Conservation (phyloP, 30 jellyfish, hydroid and myxozoan genomes). For the Nemopilema nomurai region DNA sequence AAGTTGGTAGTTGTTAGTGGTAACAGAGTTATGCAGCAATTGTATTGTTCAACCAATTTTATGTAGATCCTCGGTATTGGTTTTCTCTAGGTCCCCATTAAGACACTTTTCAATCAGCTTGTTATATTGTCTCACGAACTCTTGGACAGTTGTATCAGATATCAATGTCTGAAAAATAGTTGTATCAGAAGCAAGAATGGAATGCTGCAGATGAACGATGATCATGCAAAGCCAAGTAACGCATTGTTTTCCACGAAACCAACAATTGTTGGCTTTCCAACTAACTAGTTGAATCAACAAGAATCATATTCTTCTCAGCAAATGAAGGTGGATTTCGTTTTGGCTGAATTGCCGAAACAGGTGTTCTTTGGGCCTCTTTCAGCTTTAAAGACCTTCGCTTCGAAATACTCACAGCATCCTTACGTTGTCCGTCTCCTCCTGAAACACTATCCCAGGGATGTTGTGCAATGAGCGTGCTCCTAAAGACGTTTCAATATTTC, state of each 20-base stretch:
- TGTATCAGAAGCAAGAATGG: too few species aligned
- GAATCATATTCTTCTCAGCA: not conserved
- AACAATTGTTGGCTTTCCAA: not conserved
- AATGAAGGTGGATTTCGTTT: constrained; percentile 37
- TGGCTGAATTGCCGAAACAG: constrained; percentile 7
- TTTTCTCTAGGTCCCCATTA: constrained; percentile 23
- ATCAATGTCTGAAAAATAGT: too few species aligned
- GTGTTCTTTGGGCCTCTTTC: not conserved
- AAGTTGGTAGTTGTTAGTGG: constrained; percentile 10
- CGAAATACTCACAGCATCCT: constrained; percentile 12
- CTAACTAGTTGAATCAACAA: not conserved
- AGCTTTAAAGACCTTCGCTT: constrained; percentile 29
- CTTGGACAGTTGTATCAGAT: too few species aligned
- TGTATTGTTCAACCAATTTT: not conserved
- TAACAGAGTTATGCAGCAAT: constrained; percentile 1
- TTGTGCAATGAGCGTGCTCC: constrained; percentile 26
- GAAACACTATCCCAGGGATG: constrained; percentile 52
- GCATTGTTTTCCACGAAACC: constrained; percentile 2
- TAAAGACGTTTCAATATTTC: not conserved
- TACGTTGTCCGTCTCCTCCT: constrained; percentile 22
- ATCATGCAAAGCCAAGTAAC: not conserved
- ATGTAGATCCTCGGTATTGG: constrained; percentile 11
- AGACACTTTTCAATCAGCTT: not conserved
- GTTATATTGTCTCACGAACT: too few species aligned
- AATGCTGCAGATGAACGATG: too few species aligned